phyloP scores from a whole-genome alignment of 2,888 invertebrate genomes.

The Cantharis rustica region DNA sequence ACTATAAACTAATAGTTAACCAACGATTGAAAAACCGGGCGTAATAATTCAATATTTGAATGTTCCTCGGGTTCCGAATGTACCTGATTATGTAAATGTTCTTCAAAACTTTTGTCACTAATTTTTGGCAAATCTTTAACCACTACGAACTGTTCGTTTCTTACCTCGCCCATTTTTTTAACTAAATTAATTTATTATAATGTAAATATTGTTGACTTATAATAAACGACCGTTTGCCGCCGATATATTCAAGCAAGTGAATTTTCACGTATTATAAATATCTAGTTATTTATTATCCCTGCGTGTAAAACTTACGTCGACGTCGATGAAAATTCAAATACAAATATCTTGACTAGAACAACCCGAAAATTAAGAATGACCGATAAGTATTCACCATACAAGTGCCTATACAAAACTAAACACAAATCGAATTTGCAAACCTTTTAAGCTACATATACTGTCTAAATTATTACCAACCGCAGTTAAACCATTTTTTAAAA shows the following conservation, averaged over 20 bases:
- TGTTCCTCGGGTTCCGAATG: slow-evolving; percentile 15
- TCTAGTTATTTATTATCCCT: neutral
- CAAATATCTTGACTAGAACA: neutral
- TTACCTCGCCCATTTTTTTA: neutral
- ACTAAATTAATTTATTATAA: neutral
- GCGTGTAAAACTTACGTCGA: neutral
- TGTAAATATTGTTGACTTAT: neutral
- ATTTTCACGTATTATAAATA: neutral
- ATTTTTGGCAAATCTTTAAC: neutral
- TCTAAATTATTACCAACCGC: neutral
- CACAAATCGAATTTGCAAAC: neutral
- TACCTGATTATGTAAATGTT: slow-evolving; percentile 48
- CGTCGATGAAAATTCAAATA: neutral
- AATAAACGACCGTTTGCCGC: neutral
- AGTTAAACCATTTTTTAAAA: too few relatives aligned
- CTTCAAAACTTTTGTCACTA: neutral
- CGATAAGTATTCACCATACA: neutral
- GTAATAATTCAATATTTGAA: slow-evolving; percentile 2
- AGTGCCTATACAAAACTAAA: neutral
- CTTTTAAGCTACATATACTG: too few relatives aligned
- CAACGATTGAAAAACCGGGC: too few relatives aligned
- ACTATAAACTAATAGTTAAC: too few relatives aligned
- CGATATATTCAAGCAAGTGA: neutral
- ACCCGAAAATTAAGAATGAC: neutral
- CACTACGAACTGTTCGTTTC: neutral